A percentile compares a stretch with the other conserved stretches of the same genome.
Evolutionary conservation across 2,797 vertebrate genomes (phyloP).

Genomic region (Fringilla coelebs): DNA sequence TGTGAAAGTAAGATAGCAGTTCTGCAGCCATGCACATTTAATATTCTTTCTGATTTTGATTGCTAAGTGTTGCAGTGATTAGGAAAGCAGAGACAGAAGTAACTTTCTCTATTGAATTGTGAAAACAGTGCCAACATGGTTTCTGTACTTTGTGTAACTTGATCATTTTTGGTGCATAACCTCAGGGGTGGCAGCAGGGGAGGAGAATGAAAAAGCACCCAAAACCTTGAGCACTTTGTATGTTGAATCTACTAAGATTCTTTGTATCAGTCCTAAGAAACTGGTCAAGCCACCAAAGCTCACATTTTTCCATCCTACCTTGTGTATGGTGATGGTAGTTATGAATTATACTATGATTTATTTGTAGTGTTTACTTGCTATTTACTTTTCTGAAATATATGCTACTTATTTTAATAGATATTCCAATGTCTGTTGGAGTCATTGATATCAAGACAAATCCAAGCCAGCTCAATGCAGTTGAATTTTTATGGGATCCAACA

Average conservation of each 20-base stretch:
- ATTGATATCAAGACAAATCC: constrained; percentile 84
- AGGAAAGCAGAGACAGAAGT: background rate
- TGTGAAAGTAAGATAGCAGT: background rate
- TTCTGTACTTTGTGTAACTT: background rate
- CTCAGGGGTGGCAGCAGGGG: background rate
- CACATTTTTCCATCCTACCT: background rate
- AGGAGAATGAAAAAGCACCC: background rate
- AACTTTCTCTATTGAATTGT: background rate
- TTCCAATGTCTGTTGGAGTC: constrained; percentile 86
- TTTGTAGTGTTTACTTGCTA: background rate
- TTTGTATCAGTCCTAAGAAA: background rate
- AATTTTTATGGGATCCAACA: constrained; percentile 86
- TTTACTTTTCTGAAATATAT: background rate
- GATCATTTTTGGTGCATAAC: background rate
- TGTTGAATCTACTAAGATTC: background rate
- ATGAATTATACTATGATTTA: background rate
- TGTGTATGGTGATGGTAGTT: background rate
- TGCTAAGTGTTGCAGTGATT: background rate
- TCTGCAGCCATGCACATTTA: background rate
- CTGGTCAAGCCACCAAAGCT: background rate
- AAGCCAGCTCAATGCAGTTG: constrained; percentile 83
- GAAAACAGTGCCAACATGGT: background rate
- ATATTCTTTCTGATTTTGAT: background rate
- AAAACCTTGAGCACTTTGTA: background rate
- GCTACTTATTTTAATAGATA: constrained; percentile 73